Evolutionary conservation across 2,113 vertebrate species (phyloP).

Genomic region (Platichthys flesus): DNA sequence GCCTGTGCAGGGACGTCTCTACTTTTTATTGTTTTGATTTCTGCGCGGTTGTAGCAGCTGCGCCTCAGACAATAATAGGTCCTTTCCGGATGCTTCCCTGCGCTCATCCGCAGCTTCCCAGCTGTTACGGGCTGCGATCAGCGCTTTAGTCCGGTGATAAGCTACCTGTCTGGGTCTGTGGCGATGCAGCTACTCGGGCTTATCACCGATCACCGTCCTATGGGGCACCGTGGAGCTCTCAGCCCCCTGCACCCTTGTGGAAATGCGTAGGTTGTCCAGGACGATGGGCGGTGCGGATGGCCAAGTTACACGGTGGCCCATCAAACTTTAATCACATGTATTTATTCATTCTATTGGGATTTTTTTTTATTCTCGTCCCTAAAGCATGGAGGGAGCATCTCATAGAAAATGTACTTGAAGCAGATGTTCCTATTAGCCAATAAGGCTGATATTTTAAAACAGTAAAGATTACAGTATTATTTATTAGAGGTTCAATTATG

Average conservation of each 20-base stretch:
- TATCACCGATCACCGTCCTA: conserved; percentile 32
- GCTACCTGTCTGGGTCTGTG: conserved; percentile 14
- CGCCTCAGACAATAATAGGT: background rate
- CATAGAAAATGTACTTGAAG: background rate
- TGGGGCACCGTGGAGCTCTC: conserved; percentile 26
- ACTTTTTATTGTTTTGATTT: conserved; percentile 16
- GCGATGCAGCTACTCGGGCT: conserved; percentile 54
- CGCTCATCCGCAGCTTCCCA: conserved; percentile 13
- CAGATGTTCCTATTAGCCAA: background rate
- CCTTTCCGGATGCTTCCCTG: background rate
- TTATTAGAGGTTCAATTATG: background rate
- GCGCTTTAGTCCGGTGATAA: conserved; percentile 1
- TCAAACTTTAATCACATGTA: conserved; percentile 56
- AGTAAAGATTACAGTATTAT: background rate
- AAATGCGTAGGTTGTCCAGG: conserved; percentile 55
- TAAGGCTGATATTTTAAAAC: too few species aligned
- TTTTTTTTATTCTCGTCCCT: background rate
- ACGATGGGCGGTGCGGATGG: conserved; percentile 34
- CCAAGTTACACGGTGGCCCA: conserved; percentile 30
- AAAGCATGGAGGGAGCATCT: background rate
- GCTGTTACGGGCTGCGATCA: conserved; percentile 26
- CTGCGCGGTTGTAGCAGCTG: conserved; percentile 15
- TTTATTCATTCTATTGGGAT: background rate
- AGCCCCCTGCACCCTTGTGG: conserved; percentile 32
- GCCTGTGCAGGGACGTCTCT: background rate